Base-by-base conservation (phyloP, 2,888 invertebrate genomes). In the Drosophila imparisetae region DNA sequence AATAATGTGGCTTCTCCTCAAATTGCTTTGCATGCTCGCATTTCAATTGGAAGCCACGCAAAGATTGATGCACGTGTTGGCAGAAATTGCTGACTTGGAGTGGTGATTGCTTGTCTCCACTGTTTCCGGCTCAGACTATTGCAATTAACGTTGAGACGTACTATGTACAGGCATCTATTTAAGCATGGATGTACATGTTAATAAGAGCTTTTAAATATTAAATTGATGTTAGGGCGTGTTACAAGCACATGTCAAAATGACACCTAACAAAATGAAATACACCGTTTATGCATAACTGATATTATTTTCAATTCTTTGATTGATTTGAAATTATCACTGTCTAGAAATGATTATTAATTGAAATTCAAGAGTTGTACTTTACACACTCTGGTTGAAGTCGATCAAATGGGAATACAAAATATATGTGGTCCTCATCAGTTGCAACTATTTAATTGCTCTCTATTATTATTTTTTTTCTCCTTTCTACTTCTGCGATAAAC, bases 11-110 rank as follows among this genome's bases (percentile, higher is more conserved):
- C 71, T 54, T 62, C 68, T 27, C 18, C 36, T 68, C 55, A 67
- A 77, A 81, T 77, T 66, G 68, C 60, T 78, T 78, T 81, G 86
- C 76, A 74, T 86, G 83, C 70, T 53, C 60, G 66, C 85, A 60
- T 72, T 81, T 80, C 75, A 72, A 81, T 86, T 81, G 65, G 38
- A 50, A 66, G 66, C 66, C 60, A 63, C 54, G 67, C 59, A 72
- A 65, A 42, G 52, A 21, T 60, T 72, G 73, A 70, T 34, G 24
- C 70, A 66, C 55, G 38, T 45, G 34, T 69, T 68, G 86, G 62
- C 83, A 78, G 66, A 86, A 84, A 84, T 78, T 78, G 83, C 30
- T 69, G 57, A 61, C 55, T 38, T 55, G 4, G 24, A 38, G 54
- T 63, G 57, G 62, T 68, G 84, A 80, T 81, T 71, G 66, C 71